phyloP scores from a whole-genome alignment of 2,797 vertebrate genomes.

The Fringilla coelebs region DNA sequence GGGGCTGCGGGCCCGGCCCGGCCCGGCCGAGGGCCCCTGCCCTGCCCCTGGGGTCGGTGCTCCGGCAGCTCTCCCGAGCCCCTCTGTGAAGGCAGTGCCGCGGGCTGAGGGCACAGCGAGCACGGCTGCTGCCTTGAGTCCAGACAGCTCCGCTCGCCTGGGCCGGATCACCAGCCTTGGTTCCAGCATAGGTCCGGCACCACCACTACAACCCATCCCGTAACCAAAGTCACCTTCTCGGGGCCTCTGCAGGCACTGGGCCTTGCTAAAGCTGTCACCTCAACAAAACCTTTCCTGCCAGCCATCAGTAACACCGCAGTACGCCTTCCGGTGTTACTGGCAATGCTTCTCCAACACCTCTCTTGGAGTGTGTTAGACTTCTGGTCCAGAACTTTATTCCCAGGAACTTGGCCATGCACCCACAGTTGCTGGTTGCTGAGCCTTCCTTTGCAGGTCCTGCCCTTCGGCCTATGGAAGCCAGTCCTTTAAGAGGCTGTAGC shows the following conservation, averaged over 20 bases:
- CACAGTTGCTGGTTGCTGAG: background rate
- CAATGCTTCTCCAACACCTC: rapidly evolving
- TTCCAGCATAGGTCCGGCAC: too few species aligned
- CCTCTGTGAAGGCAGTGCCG: rapidly evolving
- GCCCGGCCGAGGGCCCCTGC: too few species aligned
- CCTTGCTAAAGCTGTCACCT: background rate
- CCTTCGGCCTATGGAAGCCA: rapidly evolving
- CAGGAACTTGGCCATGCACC: background rate
- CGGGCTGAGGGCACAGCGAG: too few species aligned
- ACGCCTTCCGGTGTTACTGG: rapidly evolving
- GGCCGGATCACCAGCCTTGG: background rate
- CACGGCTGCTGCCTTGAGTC: background rate
- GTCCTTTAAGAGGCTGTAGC: too few species aligned
- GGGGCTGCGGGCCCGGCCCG: too few species aligned
- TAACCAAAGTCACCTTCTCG: background rate
- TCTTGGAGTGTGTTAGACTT: rapidly evolving
- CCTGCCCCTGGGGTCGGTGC: rapidly evolving
- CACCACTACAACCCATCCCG: background rate
- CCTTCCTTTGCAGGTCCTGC: background rate
- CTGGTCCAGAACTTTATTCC: background rate
- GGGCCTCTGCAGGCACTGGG: rapidly evolving
- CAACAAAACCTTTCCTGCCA: background rate
- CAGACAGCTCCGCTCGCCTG: rapidly evolving
- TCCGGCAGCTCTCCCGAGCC: too few species aligned
- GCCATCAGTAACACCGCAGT: background rate